Evolutionary conservation across 2,888 invertebrate genomes (phyloP).

Genomic region (Brenthis daphne): DNA sequence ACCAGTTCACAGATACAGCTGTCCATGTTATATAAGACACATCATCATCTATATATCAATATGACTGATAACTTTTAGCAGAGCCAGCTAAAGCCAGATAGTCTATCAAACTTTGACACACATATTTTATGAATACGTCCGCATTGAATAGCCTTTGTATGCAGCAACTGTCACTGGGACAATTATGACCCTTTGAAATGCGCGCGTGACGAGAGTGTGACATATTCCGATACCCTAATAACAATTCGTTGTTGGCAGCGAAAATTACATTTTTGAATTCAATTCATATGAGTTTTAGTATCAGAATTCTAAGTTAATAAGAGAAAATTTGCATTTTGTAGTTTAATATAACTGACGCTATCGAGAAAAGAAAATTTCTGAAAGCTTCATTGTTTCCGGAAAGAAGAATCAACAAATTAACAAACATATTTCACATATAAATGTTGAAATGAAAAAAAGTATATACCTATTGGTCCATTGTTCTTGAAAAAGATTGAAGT

Average conservation of each 20-base stretch:
- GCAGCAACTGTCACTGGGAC: conserved; percentile 30
- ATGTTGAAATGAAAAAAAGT: too few relatives aligned
- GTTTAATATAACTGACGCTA: too few relatives aligned
- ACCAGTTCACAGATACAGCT: too few relatives aligned
- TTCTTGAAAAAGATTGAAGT: too few relatives aligned
- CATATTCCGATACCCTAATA: conserved; percentile 28
- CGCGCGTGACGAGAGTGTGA: conserved; percentile 26
- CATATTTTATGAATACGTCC: conserved; percentile 29
- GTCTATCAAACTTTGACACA: conserved; percentile 28
- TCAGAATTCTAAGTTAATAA: too few relatives aligned
- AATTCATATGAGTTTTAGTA: neutral
- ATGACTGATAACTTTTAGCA: conserved; percentile 18
- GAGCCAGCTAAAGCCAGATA: conserved; percentile 14
- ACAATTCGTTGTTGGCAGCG: conserved; percentile 17
- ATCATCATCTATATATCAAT: conserved; percentile 11
- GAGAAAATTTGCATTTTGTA: too few relatives aligned
- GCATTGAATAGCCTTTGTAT: conserved; percentile 29
- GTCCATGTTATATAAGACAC: neutral
- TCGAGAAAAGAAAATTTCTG: too few relatives aligned
- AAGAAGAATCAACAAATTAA: too few relatives aligned
- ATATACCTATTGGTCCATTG: too few relatives aligned
- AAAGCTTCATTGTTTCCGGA: too few relatives aligned
- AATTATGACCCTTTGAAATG: conserved; percentile 39
- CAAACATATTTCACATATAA: too few relatives aligned
- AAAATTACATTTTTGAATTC: conserved; percentile 14